Conservation (phyloP, 2,888 invertebrate genomes). For the Tolmerus cingulatus region DNA sequence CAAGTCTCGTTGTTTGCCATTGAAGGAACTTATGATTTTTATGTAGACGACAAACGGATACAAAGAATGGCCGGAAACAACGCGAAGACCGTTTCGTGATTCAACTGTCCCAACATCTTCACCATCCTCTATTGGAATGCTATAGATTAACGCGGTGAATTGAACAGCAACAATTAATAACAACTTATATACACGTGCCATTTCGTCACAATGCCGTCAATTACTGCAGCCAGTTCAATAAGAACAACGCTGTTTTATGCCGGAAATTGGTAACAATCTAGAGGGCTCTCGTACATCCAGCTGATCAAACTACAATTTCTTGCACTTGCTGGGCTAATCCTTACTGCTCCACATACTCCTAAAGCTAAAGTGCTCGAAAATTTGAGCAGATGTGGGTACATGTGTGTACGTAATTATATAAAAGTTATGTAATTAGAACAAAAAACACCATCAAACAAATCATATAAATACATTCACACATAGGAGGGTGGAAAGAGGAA, state of each 20-base stretch:
- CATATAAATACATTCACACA: no score
- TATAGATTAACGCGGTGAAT: constrained; percentile 41
- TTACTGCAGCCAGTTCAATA: neutral
- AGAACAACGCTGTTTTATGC: neutral
- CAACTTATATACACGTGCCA: constrained; percentile 50
- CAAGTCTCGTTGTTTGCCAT: neutral
- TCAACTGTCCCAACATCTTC: neutral
- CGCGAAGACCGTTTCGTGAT: neutral
- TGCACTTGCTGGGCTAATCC: neutral
- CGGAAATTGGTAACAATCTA: neutral
- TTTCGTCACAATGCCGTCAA: neutral
- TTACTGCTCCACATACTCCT: no score
- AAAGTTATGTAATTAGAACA: no score
- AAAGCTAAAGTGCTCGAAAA: no score
- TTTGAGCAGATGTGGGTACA: no score
- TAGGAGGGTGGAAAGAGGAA: no score
- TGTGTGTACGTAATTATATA: no score
- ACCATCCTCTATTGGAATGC: neutral
- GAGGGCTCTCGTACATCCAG: neutral
- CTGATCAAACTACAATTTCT: neutral
- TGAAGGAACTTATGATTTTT: neutral
- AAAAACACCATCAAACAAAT: no score
- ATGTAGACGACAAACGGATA: neutral
- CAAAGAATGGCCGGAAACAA: neutral
- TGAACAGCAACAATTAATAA: constrained; percentile 66